These are phyloP conservation scores for Hozukius guyotensis DNA, from an alignment of 2,797 vertebrate species.

Conservation along the genomic window DNA sequence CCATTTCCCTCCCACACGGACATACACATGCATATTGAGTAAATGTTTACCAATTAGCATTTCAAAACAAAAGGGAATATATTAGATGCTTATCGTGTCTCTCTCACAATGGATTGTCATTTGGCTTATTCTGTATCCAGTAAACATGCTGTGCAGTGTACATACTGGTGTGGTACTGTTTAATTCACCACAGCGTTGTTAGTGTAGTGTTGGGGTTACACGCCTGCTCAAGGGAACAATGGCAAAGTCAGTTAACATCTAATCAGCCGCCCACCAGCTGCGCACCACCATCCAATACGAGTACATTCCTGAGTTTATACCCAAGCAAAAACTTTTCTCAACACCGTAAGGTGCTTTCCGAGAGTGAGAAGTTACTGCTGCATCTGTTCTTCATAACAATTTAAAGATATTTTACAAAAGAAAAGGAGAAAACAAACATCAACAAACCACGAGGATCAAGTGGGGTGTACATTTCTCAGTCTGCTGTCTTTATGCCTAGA, in stretches of 20 bases:
- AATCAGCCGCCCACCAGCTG: constrained; percentile 14
- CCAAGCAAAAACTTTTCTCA: not conserved
- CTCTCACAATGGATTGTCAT: constrained; percentile 54
- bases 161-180: constrained; percentile 11
- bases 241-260: constrained; percentile 31
- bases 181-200: not conserved
- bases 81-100: constrained; percentile 54
- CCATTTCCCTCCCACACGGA: constrained; percentile 32
- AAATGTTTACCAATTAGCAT: constrained; percentile 71
- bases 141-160: constrained; percentile 16
- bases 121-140: constrained; percentile 31
- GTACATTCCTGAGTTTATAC: not conserved
- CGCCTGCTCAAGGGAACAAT: not conserved
- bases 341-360: not conserved
- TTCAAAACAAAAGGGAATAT: constrained; percentile 61
- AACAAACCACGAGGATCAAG: not conserved
- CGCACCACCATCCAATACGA: not conserved
- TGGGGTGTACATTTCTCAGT: not conserved
- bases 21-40: constrained; percentile 59
- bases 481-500: not conserved
- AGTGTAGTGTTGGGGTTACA: not conserved
- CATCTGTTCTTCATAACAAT: not conserved
- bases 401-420: not conserved
- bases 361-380: not conserved
- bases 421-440: not conserved